Evolutionary conservation across 2,888 invertebrate species (phyloP).

Genomic region (Andrena camellia): DNA sequence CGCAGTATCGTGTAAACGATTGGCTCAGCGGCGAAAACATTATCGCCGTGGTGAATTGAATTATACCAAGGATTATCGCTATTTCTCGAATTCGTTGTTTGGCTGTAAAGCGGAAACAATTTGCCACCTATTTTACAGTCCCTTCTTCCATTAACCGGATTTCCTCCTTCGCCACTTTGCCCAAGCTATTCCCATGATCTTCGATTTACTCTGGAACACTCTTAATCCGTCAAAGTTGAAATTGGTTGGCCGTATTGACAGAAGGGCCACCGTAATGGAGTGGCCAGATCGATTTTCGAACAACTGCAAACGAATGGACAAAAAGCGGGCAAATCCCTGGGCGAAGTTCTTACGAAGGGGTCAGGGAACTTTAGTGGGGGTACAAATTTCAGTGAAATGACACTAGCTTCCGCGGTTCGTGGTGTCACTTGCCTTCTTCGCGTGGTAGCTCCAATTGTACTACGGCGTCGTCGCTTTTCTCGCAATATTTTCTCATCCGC

Average conservation of each 20-base stretch:
- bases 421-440: conserved; percentile 50
- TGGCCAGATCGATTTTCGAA: conserved; percentile 15
- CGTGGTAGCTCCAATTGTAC: conserved; percentile 31
- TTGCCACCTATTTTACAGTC: neutral
- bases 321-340: conserved; percentile 54
- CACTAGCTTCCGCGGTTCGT: conserved; percentile 71
- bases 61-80: conserved; percentile 3
- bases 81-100: neutral
- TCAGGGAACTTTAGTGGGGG: conserved; percentile 74
- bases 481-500: conserved; percentile 40
- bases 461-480: conserved; percentile 6
- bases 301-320: conserved; percentile 36
- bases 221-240: neutral
- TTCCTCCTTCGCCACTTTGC: neutral
- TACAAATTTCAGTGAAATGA: conserved; percentile 78
- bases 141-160: neutral
- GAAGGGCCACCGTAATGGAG: neutral
- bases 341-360: conserved; percentile 60
- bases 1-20: conserved; percentile 9
- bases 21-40: conserved; percentile 5
- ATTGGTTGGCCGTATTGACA: neutral
- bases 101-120: neutral
- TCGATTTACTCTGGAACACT: too few species aligned
- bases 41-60: conserved; percentile 7
- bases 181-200: too few species aligned